phyloP scores from a whole-genome alignment of 2,888 invertebrate species.

The Dryobota labecula region DNA sequence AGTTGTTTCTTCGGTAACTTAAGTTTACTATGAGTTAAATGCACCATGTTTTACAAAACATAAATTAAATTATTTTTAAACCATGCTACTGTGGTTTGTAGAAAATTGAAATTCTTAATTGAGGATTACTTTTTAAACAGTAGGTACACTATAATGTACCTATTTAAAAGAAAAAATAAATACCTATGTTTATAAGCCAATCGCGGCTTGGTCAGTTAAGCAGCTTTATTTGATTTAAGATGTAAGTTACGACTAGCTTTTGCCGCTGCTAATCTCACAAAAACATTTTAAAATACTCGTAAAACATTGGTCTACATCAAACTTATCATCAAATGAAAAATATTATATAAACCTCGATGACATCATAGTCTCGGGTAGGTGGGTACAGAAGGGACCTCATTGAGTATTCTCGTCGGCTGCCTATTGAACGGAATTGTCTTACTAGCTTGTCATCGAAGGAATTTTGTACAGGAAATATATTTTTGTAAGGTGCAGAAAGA shows the following conservation, averaged over 20 bases:
- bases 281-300: neutral
- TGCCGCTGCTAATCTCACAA: neutral
- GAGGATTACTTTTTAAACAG: neutral
- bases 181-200: neutral
- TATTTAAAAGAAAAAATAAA: neutral
- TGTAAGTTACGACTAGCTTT: neutral
- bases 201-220: neutral
- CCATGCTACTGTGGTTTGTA: neutral
- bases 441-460: conserved; percentile 49
- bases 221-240: neutral
- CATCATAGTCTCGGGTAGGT: conserved; percentile 40
- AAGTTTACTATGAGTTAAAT: neutral
- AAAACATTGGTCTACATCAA: neutral
- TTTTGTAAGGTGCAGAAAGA: conserved; percentile 21
- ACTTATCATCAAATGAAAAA: conserved; percentile 24
- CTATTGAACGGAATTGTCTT: conserved; percentile 53
- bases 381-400: conserved; percentile 37
- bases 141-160: neutral
- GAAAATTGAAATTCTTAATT: neutral
- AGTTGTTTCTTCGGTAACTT: neutral
- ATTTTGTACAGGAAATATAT: conserved; percentile 40
- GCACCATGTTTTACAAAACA: neutral
- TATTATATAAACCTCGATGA: conserved; percentile 31
- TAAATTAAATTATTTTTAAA: neutral
- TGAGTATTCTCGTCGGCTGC: conserved; percentile 49